Evolutionary conservation across 2,113 vertebrate species (phyloP).

Genomic region (Menura novaehollandiae): DNA sequence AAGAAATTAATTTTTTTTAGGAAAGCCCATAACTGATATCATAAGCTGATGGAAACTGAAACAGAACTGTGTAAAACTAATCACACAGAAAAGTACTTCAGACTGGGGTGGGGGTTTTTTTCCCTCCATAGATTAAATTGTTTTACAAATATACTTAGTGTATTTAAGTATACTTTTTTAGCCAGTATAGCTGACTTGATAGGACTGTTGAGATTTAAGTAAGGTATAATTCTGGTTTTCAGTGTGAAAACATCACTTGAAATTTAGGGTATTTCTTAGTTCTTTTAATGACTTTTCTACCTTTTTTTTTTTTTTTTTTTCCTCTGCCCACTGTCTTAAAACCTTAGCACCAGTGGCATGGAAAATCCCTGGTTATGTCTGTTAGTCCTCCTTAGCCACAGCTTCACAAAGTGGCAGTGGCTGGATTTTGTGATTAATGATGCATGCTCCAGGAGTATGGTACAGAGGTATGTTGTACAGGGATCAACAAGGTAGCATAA

Average conservation of each 20-base stretch:
- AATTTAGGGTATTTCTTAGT: not conserved
- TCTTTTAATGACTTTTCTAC: not conserved
- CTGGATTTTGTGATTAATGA: not conserved
- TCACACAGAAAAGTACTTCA: not conserved
- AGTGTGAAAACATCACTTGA: not conserved
- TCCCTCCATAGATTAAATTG: accelerated
- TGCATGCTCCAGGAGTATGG: not conserved
- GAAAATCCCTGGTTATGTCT: not conserved
- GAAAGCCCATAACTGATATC: not conserved
- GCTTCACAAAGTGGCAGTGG: not conserved
- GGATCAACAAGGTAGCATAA: not conserved
- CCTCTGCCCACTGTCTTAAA: not conserved
- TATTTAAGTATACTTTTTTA: not conserved
- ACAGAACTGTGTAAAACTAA: not conserved
- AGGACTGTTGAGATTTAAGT: not conserved
- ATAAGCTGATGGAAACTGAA: not conserved
- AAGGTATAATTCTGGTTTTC: not conserved
- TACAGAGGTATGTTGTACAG: not conserved
- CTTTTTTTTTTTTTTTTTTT: not conserved
- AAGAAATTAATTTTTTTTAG: not conserved
- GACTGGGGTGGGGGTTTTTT: not conserved
- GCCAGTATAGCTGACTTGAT: not conserved
- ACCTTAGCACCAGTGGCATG: not conserved
- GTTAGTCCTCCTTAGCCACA: not conserved
- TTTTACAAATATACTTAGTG: not conserved